A percentile compares a stretch with the other conserved stretches of the same genome.
Evolutionary conservation across 2,113 vertebrate genomes (phyloP).

Genomic region (Edolisoma coerulescens): DNA sequence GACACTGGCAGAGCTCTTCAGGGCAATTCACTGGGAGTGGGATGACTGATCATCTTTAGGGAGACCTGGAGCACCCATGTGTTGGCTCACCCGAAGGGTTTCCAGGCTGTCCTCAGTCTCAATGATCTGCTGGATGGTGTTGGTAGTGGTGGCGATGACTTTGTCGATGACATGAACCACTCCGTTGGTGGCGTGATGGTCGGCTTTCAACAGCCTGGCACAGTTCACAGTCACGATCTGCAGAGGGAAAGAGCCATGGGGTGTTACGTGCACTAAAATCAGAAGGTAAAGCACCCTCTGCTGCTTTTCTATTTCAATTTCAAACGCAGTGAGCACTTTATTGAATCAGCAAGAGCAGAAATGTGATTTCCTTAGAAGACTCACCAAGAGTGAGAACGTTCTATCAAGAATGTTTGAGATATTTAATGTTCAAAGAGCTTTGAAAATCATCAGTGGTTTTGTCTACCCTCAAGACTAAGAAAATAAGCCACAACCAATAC

Average conservation of each 20-base stretch:
- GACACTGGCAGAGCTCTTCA: neutral
- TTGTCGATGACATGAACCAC: constrained; percentile 96
- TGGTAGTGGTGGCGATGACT: constrained; percentile 90
- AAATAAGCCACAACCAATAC: neutral
- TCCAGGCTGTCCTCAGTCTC: constrained; percentile 90
- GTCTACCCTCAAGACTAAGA: neutral
- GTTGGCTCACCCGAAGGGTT: constrained; percentile 84
- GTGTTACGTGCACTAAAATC: neutral
- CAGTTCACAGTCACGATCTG: constrained; percentile 97
- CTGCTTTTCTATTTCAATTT: neutral
- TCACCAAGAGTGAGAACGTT: neutral
- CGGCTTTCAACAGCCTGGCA: constrained; percentile 91
- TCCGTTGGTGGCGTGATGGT: constrained; percentile 94
- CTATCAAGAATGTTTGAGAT: neutral
- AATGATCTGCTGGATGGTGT: constrained; percentile 82
- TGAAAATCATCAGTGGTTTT: neutral
- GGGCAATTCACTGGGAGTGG: neutral
- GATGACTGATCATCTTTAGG: neutral
- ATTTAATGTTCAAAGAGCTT: neutral
- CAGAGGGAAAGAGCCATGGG: neutral
- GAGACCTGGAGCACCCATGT: accelerated
- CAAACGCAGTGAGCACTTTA: accelerated
- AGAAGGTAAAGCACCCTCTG: neutral
- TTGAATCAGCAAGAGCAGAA: neutral
- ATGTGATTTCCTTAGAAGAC: neutral